Evolutionary conservation across 2,888 invertebrate species (phyloP), one percentile per base, ranked within the genome.

Genomic region (Caenorhabditis sp.): DNA sequence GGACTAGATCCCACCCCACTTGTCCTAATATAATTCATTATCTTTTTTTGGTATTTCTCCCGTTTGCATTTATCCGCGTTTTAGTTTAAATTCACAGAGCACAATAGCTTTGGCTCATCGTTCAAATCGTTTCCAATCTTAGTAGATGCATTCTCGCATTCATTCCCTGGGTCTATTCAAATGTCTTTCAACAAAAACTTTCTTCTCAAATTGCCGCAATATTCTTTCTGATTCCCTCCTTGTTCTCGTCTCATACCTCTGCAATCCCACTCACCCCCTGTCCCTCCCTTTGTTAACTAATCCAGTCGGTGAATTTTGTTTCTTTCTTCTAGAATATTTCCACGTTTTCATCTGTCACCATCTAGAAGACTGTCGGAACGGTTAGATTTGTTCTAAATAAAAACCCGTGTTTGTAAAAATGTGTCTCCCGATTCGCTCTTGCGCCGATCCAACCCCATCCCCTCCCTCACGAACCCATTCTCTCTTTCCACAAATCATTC

Each of bases 81-180:
- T 51, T 80, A 72, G 72, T 59, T 12, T 58, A 44, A 72, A 63
- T 68, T 63, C 70, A 41, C 38, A 8, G 41, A 49, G n/a, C 51
- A 8, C 38, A 19, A 49, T 16, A 7, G 12, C n/a, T 14, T n/a
- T 24, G 44, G 61, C 61, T 63, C 61, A 35, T 63, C 41, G 61
- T 63, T 63, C 61, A 63, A 63, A 63, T 63, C 63, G 22, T 73
- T 51, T 64, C 54, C 22, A 26, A 16, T 12, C 58, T 75, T 72
- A 76, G 82, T 82, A 82, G 64, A 81, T 81, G 81, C 81, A 81
- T 81, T 81, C 58, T 81, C 63, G 81, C 75, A 74, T n/a, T n/a
- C n/a, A n/a, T 82, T 72, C 31, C 56, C 61, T 59, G 69, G 66
- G 61, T 66, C 38, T 47, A 51, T 26, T 44, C 26, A 38, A n/a